Evolutionary conservation across 2,797 vertebrate genomes (phyloP), one percentile per base, ranked within the genome.

Genomic region (Kryptolebias ocellatus): DNA sequence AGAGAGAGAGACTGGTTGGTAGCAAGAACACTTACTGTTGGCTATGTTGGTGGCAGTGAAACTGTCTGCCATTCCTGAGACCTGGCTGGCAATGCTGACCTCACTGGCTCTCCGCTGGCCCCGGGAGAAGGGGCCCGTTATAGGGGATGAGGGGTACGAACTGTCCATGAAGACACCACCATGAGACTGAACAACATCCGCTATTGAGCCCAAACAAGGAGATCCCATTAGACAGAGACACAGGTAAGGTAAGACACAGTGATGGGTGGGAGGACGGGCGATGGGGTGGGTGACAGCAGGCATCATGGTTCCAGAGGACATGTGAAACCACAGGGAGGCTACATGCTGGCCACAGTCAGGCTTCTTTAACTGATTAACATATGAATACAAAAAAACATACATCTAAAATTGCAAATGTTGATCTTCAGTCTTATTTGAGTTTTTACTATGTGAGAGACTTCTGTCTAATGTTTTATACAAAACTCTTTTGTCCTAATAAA

Each of bases 61-160:
- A 96, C 95, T 98, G 94, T 98, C 97, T 64, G 96, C 97, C 96
- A 98, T 95, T 93, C 97, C 97, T 63, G 97, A 98, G 91, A 97
- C 96, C 93, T 98, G 97, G 95, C 97, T 98, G 94, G 96, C 95
- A 89, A 97, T 97, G 95, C 97, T 98, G 95, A 95, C 94, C 94
- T 98, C 97, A 88, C 97, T 98, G 91, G 96, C 95, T 87, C 97
- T 95, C 92, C 97, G 95, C 90, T 95, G 95, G 83, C 95, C 95
- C 83, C 96, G 93, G 95, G 92, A 93, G 76, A 93, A 70, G 85
- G 96, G 94, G 83, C 93, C 95, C 70, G 92, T 92, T 88, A 95
- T 78, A 12, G 96, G 96, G 78, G 96, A 96, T 79, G 97, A 96
- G 87, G 96, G 96, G 86, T 95, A 95, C 46, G 92, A 81, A 85